These are phyloP conservation scores for Meiosimyza decipiens DNA, from an alignment of 2,888 invertebrate species.

Conservation along the genomic window DNA sequence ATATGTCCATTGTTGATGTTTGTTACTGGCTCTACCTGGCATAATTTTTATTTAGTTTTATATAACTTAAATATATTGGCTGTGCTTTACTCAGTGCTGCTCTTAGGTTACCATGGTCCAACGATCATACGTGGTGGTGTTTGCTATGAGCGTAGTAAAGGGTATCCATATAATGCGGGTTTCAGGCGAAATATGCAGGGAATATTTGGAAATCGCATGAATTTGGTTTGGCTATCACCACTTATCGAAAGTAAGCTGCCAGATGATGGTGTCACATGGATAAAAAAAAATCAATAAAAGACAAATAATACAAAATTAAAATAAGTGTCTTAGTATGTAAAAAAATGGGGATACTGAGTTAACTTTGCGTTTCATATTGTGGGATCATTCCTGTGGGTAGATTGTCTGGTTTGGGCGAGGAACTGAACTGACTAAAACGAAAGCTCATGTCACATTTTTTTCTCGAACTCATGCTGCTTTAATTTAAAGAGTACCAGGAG, in stretches of 20 bases:
- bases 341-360: no score
- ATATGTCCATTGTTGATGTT: constrained; percentile 80
- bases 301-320: no score
- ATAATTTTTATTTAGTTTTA: constrained; percentile 76
- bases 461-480: no score
- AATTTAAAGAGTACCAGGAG: no score
- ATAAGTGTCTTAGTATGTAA: no score
- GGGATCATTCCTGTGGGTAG: no score
- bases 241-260: constrained; percentile 79
- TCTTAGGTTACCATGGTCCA: constrained; percentile 76
- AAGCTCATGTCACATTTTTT: no score
- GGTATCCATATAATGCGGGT: constrained; percentile 74
- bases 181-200: constrained; percentile 76
- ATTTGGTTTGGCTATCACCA: constrained; percentile 82
- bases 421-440: no score
- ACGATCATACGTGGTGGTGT: constrained; percentile 80
- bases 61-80: constrained; percentile 78
- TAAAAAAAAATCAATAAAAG: constrained; percentile 29
- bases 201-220: constrained; percentile 84
- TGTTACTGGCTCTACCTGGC: constrained; percentile 73
- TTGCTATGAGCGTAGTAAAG: constrained; percentile 67
- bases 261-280: constrained; percentile 78
- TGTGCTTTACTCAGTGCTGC: constrained; percentile 74
- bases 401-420: no score
- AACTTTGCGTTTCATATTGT: no score